Conservation (phyloP, 2,797 vertebrate species). For the Serranus cabrilla region DNA sequence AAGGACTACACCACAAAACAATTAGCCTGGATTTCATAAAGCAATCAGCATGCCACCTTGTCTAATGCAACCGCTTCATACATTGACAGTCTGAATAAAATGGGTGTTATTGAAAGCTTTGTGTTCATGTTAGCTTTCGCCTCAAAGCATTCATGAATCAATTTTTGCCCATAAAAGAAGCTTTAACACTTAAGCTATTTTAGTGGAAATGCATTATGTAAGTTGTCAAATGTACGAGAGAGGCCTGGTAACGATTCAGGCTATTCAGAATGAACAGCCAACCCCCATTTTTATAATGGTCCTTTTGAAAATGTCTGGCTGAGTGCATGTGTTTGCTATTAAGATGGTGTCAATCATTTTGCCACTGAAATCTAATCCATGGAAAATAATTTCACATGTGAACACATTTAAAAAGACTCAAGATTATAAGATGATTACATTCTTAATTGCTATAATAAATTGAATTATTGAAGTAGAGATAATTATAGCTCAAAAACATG, state of each 20-base stretch:
- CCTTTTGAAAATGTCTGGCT: slow-evolving; percentile 81
- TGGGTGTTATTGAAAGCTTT: slow-evolving; percentile 87
- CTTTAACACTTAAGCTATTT: slow-evolving; percentile 88
- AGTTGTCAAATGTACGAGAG: slow-evolving; percentile 83
- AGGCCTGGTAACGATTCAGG: slow-evolving; percentile 81
- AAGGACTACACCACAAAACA: slow-evolving; percentile 84
- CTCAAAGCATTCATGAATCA: slow-evolving; percentile 88
- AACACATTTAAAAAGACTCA: slow-evolving; percentile 48
- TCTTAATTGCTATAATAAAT: slow-evolving; percentile 42
- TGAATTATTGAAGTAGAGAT: slow-evolving; percentile 25
- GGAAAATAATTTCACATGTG: slow-evolving; percentile 60
- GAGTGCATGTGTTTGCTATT: slow-evolving; percentile 82
- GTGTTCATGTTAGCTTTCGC: slow-evolving; percentile 83
- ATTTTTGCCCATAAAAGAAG: slow-evolving; percentile 88
- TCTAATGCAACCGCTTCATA: slow-evolving; percentile 82
- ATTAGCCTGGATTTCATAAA: slow-evolving; percentile 84
- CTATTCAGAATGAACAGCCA: slow-evolving; percentile 83
- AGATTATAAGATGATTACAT: slow-evolving; percentile 58
- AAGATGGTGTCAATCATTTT: slow-evolving; percentile 78
- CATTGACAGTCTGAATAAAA: slow-evolving; percentile 86
- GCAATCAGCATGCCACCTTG: slow-evolving; percentile 84
- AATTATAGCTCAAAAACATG: slow-evolving; percentile 25
- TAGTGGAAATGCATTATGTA: slow-evolving; percentile 89
- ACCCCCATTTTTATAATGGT: slow-evolving; percentile 83
- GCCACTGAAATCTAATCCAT: slow-evolving; percentile 68